Percentiles rank a stretch among this genome's conserved stretches.
Conservation (phyloP, 37 sponge, comb jelly and placozoan genomes). For the Diacarnus erythraeanus region DNA sequence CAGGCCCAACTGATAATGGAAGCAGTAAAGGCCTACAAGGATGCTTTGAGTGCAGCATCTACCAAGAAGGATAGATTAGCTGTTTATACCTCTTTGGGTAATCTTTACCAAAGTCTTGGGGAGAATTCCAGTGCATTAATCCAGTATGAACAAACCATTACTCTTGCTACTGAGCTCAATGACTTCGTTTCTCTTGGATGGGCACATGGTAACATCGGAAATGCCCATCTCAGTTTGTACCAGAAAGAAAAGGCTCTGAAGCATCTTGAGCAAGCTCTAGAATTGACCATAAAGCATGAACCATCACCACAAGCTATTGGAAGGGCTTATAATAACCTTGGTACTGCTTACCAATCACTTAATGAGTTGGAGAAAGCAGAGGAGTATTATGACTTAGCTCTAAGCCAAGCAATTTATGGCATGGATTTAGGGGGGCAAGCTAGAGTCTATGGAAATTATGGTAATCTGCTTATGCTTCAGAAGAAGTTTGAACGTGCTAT, state of each 20-base stretch:
- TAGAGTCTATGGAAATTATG: constrained; percentile 67
- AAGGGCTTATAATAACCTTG: constrained; percentile 68
- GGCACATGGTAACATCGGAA: constrained; percentile 81
- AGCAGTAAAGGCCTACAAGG: constrained; percentile 42
- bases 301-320: constrained; percentile 60
- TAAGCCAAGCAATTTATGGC: constrained; percentile 71
- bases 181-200: constrained; percentile 57
- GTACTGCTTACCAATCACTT: constrained; percentile 62
- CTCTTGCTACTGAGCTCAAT: constrained; percentile 32
- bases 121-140: constrained; percentile 50
- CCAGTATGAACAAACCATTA: constrained; percentile 44
- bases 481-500: constrained; percentile 53
- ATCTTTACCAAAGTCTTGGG: constrained; percentile 56
- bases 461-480: constrained; percentile 64
- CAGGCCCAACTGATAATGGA: constrained; percentile 49
- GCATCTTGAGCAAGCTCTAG: constrained; percentile 42
- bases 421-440: constrained; percentile 63
- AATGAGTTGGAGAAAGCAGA: constrained; percentile 44
- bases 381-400: constrained; percentile 68
- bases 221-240: constrained; percentile 62
- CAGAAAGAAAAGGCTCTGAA: constrained; percentile 56
- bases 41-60: constrained; percentile 13
- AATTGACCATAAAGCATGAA: constrained; percentile 49
- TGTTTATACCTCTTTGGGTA: constrained; percentile 57
- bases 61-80: constrained; percentile 43